phyloP scores from a whole-genome alignment of 2,797 vertebrate genomes.

The Simalia tracyae region DNA sequence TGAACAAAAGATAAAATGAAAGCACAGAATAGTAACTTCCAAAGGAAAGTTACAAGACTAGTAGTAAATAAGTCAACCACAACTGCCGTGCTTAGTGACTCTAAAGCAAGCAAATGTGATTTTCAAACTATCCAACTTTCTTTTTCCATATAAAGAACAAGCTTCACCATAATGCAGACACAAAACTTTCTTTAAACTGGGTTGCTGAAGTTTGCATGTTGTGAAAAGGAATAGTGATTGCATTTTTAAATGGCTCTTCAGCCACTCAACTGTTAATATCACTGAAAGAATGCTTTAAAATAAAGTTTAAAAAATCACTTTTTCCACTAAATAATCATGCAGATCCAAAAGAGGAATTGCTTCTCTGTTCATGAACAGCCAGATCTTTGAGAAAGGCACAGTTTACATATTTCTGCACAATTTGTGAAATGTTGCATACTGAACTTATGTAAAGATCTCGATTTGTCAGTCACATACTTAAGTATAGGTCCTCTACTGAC shows the following conservation, averaged over 20 bases:
- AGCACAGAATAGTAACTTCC: constrained; percentile 70
- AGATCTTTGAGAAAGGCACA: constrained; percentile 78
- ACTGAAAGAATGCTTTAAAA: constrained; percentile 78
- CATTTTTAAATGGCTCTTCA: constrained; percentile 68
- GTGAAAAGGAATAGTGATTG: constrained; percentile 64
- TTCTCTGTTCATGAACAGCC: constrained; percentile 63
- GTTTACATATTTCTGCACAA: constrained; percentile 70
- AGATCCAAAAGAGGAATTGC: constrained; percentile 63
- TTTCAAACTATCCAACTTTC: constrained; percentile 55
- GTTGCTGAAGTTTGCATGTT: constrained; percentile 50
- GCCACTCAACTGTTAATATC: constrained; percentile 72
- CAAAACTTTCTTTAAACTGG: constrained; percentile 57
- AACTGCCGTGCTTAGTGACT: constrained; percentile 56
- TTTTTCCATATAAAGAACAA: constrained; percentile 51
- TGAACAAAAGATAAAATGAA: constrained; percentile 72
- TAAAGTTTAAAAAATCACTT: constrained; percentile 60
- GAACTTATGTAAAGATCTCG: constrained; percentile 75
- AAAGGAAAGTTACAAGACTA: constrained; percentile 73
- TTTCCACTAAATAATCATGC: constrained; percentile 69
- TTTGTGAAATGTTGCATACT: constrained; percentile 73
- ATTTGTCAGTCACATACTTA: constrained; percentile 78
- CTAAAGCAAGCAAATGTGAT: constrained; percentile 61
- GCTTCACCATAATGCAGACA: constrained; percentile 56
- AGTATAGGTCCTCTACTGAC: constrained; percentile 60
- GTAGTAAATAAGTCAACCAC: constrained; percentile 75